Evolutionary conservation across 1,140 invertebrate genomes (phyloP), one percentile per base, ranked within the genome.

Genomic region (Drosophila malerkotliana): DNA sequence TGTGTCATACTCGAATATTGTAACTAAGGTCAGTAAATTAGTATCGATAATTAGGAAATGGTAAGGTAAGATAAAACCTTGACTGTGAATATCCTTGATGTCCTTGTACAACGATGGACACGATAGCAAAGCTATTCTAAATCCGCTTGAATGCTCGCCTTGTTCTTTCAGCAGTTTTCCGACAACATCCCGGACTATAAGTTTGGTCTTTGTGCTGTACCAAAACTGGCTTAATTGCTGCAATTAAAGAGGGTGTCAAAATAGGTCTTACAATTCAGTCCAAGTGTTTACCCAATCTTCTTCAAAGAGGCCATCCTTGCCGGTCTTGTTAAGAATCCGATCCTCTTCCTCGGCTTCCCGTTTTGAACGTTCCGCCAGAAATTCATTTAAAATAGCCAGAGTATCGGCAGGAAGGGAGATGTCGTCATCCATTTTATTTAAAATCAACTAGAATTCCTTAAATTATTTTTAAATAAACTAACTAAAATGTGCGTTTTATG

Each of bases 191-290:
- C 95, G 94, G 0, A 99, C 92, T 12, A 87, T 91, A 48, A 94
- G 91, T 53, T 96, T 94, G 12, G 98, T 99, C 14, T 93, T 84
- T 30, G 97, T 94, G 89, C 97, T 94, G 88, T 99, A 99, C 98
- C 98, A 99, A 93, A 99, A 99, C 92, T 99, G 98, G 90, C 97
- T 98, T 21, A 99, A 92, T 97, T 98, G 97, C 98, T 99, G 89
- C 3, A 94, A 94, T 10, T n/a, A 5, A 3, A 1, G 28, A 24
- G 21, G 32, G 5, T 28, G 8, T n/a, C 2, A 3, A 10, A 21
- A 44, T 4, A 3, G 2, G n/a, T 12, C 1, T 47, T 15, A 1
- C 3, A 12, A n/a, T 44, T 44, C 15, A 45, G 9, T 21, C 9
- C 9, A 10, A 34, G 28, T 1, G 21, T 79, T 92, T 94, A 97